Conservation (phyloP, 2,888 invertebrate genomes). For the Isotomurus palustris region DNA sequence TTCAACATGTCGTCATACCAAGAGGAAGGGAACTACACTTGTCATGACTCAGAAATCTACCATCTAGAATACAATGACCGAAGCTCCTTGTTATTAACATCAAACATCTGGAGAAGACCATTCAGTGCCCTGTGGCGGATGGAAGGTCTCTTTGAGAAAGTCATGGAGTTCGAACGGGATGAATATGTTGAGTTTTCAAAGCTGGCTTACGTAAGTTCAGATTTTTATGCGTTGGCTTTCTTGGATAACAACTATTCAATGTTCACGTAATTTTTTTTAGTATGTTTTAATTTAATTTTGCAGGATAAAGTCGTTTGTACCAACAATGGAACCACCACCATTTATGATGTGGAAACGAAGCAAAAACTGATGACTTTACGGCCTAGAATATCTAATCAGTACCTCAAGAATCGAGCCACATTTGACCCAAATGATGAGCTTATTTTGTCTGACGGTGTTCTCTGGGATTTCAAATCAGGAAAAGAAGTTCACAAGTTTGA, state of each 20-base stretch:
- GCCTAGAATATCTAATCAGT: constrained; percentile 79
- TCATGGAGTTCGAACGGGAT: constrained; percentile 59
- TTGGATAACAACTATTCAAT: background rate
- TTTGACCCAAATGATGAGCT: constrained; percentile 91
- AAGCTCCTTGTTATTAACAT: constrained; percentile 75
- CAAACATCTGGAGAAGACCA: constrained; percentile 79
- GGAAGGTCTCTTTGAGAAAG: constrained; percentile 47
- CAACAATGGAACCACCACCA: constrained; percentile 35
- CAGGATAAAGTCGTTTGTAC: constrained; percentile 43
- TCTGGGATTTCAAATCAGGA: constrained; percentile 86
- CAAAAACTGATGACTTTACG: constrained; percentile 66
- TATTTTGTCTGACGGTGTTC: constrained; percentile 89
- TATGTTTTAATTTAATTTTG: constrained; percentile 2
- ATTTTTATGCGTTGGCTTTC: background rate
- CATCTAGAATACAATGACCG: constrained; percentile 70
- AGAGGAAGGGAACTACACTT: constrained; percentile 72
- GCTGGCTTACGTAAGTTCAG: constrained; percentile 65
- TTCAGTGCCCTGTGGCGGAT: constrained; percentile 76
- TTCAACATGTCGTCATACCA: constrained; percentile 74
- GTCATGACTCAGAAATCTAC: constrained; percentile 82
- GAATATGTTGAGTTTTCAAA: constrained; percentile 91
- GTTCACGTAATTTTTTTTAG: background rate
- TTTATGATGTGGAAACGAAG: constrained; percentile 85
- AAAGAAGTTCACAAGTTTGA: constrained; percentile 94
- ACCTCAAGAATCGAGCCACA: constrained; percentile 87